A percentile compares a stretch with the other conserved stretches of the same genome.
Evolutionary conservation across 64 coral and sea anemone species (phyloP).

Genomic region (Pachyseris speciosa): DNA sequence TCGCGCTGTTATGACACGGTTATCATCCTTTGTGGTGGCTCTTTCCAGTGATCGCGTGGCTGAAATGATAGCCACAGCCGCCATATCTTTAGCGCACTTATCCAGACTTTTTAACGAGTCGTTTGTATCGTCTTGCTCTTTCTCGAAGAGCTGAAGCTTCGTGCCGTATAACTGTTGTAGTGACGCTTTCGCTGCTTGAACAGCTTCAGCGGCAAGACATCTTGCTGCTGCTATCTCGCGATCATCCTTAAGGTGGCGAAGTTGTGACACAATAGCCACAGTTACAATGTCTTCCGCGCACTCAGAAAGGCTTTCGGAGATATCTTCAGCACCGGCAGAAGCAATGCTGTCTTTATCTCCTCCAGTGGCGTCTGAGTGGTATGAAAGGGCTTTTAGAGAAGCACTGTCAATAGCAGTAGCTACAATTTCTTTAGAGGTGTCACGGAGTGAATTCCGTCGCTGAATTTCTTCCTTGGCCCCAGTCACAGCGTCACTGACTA

Average conservation of each 20-base stretch:
- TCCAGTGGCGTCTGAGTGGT: background rate
- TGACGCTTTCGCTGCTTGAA: constrained; percentile 6
- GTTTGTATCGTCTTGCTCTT: background rate
- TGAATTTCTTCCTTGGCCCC: background rate
- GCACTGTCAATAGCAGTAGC: background rate
- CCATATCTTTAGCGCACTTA: constrained; percentile 22
- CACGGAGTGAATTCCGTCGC: background rate
- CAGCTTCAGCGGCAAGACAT: constrained; percentile 20
- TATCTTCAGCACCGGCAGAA: background rate
- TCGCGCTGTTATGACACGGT: constrained; percentile 14
- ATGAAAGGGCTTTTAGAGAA: background rate
- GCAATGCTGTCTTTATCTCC: background rate
- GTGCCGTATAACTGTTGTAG: background rate
- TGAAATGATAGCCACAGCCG: constrained; percentile 1
- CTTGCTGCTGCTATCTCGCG: background rate
- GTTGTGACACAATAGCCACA: background rate
- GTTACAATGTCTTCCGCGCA: background rate
- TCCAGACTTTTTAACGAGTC: background rate
- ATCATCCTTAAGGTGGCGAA: too few relatives aligned
- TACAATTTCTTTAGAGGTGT: constrained; percentile 3
- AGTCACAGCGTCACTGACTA: background rate
- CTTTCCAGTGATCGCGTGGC: constrained; percentile 31
- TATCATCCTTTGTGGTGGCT: constrained; percentile 9
- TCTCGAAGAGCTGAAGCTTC: background rate
- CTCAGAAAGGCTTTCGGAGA: background rate